Conservation (phyloP, 2,113 vertebrate species). For the Megalops atlanticus region DNA sequence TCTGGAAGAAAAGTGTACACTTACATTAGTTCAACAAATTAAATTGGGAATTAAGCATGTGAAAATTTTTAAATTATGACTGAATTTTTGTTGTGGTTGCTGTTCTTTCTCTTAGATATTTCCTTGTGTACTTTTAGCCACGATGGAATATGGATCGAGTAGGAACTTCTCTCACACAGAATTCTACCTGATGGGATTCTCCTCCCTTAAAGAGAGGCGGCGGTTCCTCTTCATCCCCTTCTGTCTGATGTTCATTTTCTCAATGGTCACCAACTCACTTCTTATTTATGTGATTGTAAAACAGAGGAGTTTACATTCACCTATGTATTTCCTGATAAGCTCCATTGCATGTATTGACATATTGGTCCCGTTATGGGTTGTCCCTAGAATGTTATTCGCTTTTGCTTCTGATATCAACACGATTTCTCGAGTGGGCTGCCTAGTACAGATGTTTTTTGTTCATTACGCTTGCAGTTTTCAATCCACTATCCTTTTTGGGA, state of each 20-base stretch:
- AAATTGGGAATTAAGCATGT: too few relatives aligned
- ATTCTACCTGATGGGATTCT: background rate
- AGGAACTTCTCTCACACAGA: background rate
- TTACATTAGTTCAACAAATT: too few relatives aligned
- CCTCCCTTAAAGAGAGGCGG: background rate
- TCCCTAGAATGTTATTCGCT: constrained; percentile 40
- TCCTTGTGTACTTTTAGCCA: background rate
- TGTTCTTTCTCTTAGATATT: background rate
- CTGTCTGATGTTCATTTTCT: background rate
- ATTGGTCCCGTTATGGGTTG: constrained; percentile 31
- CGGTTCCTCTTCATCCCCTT: constrained; percentile 8
- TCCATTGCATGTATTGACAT: constrained; percentile 38
- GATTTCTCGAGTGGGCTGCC: constrained; percentile 38
- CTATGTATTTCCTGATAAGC: constrained; percentile 47
- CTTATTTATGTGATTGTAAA: background rate
- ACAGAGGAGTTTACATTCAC: constrained; percentile 36
- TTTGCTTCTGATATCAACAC: constrained; percentile 38
- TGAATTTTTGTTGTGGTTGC: background rate
- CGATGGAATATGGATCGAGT: background rate
- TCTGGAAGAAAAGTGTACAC: too few relatives aligned
- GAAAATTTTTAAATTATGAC: background rate
- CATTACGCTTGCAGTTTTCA: constrained; percentile 45
- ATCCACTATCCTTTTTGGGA: constrained; percentile 56
- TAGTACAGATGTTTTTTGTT: constrained; percentile 45
- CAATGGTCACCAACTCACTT: background rate